Percentiles rank a stretch among this genome's conserved stretches.
These are phyloP conservation scores for Cecidostiba fungosa DNA, from an alignment of 2,888 invertebrate species.

Conservation along the genomic window DNA sequence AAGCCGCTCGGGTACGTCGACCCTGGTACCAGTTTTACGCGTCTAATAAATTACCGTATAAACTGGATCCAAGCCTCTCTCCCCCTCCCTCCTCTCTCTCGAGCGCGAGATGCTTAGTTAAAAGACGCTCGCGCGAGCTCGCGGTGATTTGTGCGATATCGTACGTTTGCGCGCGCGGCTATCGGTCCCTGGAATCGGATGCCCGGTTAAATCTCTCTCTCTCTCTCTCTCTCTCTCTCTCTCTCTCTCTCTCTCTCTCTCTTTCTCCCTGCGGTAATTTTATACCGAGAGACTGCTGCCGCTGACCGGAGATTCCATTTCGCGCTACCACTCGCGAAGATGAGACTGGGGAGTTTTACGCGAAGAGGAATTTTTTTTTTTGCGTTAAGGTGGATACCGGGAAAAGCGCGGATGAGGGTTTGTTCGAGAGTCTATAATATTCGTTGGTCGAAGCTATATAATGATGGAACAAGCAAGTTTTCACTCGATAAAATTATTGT, in stretches of 20 bases:
- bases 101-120: background rate
- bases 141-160: constrained; percentile 77
- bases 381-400: background rate
- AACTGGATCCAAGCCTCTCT: constrained; percentile 72
- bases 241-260: constrained; percentile 70
- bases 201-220: constrained; percentile 72
- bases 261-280: constrained; percentile 70
- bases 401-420: background rate
- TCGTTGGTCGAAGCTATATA: background rate
- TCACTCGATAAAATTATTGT: background rate
- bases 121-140: constrained; percentile 68
- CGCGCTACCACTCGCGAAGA: background rate
- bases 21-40: constrained; percentile 70
- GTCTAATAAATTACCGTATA: constrained; percentile 75
- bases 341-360: background rate
- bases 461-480: too few species aligned
- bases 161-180: constrained; percentile 69
- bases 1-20: constrained; percentile 67
- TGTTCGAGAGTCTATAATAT: background rate
- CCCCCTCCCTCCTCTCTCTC: constrained; percentile 4
- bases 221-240: constrained; percentile 70
- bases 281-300: constrained; percentile 71
- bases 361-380: background rate
- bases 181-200: constrained; percentile 74
- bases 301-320: constrained; percentile 36